Evolutionary conservation across 2,888 invertebrate species (phyloP).

Genomic region (Eupithecia dodoneata): DNA sequence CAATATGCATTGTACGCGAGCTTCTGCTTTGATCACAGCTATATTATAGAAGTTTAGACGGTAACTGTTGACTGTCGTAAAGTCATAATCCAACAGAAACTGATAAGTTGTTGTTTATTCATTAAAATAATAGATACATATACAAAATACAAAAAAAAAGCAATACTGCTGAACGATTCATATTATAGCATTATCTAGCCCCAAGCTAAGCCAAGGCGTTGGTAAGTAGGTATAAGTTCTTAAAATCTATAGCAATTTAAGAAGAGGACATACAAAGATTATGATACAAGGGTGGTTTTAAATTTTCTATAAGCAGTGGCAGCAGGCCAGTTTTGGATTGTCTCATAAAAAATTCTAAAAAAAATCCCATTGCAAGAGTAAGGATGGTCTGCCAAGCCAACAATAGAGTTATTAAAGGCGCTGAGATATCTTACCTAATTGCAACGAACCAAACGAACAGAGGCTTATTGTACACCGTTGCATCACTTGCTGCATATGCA

Average conservation of each 20-base stretch:
- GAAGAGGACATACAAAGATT: not conserved
- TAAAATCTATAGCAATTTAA: not conserved
- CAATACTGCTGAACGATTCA: too few species aligned
- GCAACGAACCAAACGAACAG: constrained; percentile 20
- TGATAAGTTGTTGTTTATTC: too few species aligned
- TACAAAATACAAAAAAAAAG: too few species aligned
- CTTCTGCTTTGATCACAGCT: not conserved
- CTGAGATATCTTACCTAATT: constrained; percentile 40
- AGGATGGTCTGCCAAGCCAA: constrained; percentile 24
- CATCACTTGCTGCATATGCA: constrained; percentile 20
- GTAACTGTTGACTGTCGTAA: not conserved
- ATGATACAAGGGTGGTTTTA: not conserved
- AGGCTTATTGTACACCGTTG: constrained; percentile 31
- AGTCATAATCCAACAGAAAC: too few species aligned
- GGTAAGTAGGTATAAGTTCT: not conserved
- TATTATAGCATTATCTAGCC: too few species aligned
- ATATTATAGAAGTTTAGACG: not conserved
- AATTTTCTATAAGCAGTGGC: not conserved
- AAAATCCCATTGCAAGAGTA: constrained; percentile 29
- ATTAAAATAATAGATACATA: too few species aligned
- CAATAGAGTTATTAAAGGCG: constrained; percentile 40
- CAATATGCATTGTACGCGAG: not conserved
- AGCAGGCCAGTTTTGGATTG: not conserved
- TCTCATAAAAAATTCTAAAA: constrained; percentile 7
- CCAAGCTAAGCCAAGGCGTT: too few species aligned